Conservation (phyloP, 2,888 invertebrate genomes). For the Nomada flava region DNA sequence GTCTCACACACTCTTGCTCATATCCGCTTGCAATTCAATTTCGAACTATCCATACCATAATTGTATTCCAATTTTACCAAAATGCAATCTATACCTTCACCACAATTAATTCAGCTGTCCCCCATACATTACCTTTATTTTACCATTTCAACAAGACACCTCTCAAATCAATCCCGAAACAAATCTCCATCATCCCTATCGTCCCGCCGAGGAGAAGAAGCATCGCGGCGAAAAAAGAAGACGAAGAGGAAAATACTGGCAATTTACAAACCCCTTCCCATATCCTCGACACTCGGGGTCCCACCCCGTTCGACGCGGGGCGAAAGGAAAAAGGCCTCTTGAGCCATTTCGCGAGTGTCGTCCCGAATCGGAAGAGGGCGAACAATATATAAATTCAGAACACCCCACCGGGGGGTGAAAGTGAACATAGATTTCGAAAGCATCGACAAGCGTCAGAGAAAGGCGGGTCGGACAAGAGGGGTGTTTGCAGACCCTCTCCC, state of each 20-base stretch:
- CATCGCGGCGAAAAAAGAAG: neutral
- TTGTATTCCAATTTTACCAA: no score
- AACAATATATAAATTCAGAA: constrained; percentile 72
- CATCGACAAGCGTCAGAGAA: constrained; percentile 69
- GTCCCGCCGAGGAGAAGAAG: neutral
- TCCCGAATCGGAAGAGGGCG: constrained; percentile 68
- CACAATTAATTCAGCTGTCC: neutral
- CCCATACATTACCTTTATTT: neutral
- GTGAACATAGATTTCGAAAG: constrained; percentile 74
- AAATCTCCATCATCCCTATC: constrained; percentile 9
- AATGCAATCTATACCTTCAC: neutral
- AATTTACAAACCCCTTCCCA: constrained; percentile 64
- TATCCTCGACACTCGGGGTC: constrained; percentile 33
- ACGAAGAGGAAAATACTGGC: constrained; percentile 36
- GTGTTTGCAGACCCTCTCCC: constrained; percentile 47
- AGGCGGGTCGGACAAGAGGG: constrained; percentile 23
- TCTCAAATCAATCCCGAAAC: neutral
- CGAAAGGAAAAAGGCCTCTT: constrained; percentile 55
- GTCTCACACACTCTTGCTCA: no score
- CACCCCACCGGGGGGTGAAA: constrained; percentile 60
- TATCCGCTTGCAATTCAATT: no score
- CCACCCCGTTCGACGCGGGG: constrained; percentile 18
- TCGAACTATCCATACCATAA: no score
- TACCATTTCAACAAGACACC: neutral
- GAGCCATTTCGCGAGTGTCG: constrained; percentile 71